Conservation (phyloP, 2,888 invertebrate genomes). For the Psococerastis gibbosa region DNA sequence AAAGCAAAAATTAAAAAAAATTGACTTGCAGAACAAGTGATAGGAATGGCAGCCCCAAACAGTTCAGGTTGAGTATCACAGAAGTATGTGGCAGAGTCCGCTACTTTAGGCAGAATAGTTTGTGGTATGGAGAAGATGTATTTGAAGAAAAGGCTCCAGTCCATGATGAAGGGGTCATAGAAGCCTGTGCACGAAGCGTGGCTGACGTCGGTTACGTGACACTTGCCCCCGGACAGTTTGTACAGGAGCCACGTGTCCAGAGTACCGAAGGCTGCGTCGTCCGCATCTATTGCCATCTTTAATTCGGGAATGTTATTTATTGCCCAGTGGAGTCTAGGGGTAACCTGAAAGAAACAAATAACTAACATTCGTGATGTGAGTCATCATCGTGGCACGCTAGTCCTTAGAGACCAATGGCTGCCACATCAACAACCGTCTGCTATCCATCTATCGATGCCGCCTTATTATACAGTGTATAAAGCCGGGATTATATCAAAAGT, state of each 20-base stretch:
- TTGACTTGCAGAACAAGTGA: conserved; percentile 51
- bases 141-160: conserved; percentile 62
- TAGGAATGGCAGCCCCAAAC: conserved; percentile 61
- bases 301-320: conserved; percentile 51
- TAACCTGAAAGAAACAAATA: conserved; percentile 35
- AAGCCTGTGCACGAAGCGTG: conserved; percentile 83
- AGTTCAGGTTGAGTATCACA: conserved; percentile 42
- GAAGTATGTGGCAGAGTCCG: conserved; percentile 58
- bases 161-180: conserved; percentile 77
- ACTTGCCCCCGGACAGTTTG: conserved; percentile 34
- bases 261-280: conserved; percentile 62
- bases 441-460: no score
- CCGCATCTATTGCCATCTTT: conserved; percentile 37
- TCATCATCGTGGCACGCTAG: conserved; percentile 6
- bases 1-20: background rate
- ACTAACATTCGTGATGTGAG: conserved; percentile 8
- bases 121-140: conserved; percentile 52
- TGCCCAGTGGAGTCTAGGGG: conserved; percentile 59
- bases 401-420: no score
- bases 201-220: conserved; percentile 74
- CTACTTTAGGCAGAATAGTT: conserved; percentile 57
- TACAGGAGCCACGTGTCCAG: conserved; percentile 87
- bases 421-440: no score
- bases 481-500: no score
- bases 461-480: conserved; percentile 7